phyloP scores from a whole-genome alignment of 2,888 invertebrate species.

The Adelognathus sp. region DNA sequence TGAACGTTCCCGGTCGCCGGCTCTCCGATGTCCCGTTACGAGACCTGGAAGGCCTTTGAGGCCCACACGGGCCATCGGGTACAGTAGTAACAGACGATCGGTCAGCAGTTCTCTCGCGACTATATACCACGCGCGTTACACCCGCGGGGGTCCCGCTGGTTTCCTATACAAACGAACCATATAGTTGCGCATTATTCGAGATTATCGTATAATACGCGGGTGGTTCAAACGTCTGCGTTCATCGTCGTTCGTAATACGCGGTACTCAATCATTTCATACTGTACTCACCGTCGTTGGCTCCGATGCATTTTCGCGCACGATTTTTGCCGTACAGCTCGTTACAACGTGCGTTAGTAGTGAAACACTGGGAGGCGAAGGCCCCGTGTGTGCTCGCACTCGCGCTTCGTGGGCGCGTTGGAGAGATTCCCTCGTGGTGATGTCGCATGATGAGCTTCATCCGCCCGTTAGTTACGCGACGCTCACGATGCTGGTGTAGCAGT shows the following conservation, averaged over 20 bases:
- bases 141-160: background rate
- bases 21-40: constrained; percentile 76
- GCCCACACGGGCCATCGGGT: constrained; percentile 54
- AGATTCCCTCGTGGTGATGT: constrained; percentile 57
- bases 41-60: constrained; percentile 76
- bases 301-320: constrained; percentile 38
- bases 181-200: background rate
- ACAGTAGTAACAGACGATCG: constrained; percentile 54
- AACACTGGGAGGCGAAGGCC: constrained; percentile 8
- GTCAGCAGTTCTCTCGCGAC: constrained; percentile 55
- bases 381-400: background rate
- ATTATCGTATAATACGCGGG: constrained; percentile 3
- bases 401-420: constrained; percentile 47
- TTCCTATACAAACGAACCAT: background rate
- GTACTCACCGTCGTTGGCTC: background rate
- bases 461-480: constrained; percentile 59
- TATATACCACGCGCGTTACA: constrained; percentile 6
- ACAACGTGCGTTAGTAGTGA: constrained; percentile 23
- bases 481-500: constrained; percentile 42
- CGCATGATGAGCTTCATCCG: constrained; percentile 57
- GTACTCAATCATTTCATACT: background rate
- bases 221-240: constrained; percentile 3
- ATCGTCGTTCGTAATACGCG: background rate
- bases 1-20: constrained; percentile 28
- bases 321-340: constrained; percentile 42